phyloP scores from a whole-genome alignment of 2,888 invertebrate species.

The Cantharis lateralis region DNA sequence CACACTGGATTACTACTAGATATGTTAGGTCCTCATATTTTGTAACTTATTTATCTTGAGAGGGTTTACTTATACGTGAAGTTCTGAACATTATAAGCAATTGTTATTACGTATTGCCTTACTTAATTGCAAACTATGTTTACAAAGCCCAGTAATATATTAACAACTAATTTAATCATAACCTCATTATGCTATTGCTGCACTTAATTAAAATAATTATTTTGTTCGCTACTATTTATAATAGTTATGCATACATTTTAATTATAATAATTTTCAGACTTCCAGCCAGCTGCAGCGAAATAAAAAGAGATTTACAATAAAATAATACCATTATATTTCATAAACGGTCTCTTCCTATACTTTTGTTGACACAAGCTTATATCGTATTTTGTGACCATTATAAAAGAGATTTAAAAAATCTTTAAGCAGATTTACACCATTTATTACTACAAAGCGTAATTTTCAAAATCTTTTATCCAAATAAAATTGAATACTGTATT shows the following conservation, averaged over 20 bases:
- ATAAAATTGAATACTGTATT: not conserved
- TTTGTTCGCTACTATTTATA: not conserved
- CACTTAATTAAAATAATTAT: not conserved
- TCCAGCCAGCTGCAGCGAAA: not conserved
- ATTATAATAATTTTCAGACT: not conserved
- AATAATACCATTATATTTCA: not conserved
- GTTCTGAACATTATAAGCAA: not conserved
- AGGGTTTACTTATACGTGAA: not conserved
- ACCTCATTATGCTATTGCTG: not conserved
- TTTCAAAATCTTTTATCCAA: constrained; percentile 22
- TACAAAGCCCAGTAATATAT: not conserved
- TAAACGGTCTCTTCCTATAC: not conserved
- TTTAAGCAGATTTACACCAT: constrained; percentile 28
- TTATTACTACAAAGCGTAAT: constrained; percentile 17
- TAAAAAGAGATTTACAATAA: not conserved
- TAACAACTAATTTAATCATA: not conserved
- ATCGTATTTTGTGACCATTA: constrained; percentile 5
- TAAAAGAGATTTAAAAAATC: constrained; percentile 17
- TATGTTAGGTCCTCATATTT: constrained; percentile 7
- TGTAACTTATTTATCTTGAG: not conserved
- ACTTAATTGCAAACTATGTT: not conserved
- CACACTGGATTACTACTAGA: constrained; percentile 27
- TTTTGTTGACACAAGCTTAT: constrained; percentile 19
- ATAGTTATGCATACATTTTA: not conserved
- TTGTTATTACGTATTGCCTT: not conserved